Conservation (phyloP, 2,797 vertebrate genomes). For the Micromesistius poutassou region DNA sequence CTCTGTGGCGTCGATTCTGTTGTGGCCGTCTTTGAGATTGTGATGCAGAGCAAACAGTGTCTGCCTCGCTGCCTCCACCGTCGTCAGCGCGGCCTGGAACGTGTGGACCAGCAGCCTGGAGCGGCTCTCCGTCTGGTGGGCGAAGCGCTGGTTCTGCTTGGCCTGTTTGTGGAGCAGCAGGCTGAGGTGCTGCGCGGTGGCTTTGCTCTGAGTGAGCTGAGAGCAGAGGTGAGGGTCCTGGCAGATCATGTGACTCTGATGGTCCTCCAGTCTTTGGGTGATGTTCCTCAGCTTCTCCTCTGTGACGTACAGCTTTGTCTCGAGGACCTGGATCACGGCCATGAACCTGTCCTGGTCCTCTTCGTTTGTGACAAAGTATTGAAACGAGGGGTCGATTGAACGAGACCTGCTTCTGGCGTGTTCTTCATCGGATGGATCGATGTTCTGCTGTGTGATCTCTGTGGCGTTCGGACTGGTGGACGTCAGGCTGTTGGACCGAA, state of each 20-base stretch:
- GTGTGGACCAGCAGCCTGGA: constrained; percentile 71
- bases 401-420: constrained; percentile 38
- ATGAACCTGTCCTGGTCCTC: constrained; percentile 79
- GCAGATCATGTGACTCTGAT: constrained; percentile 74
- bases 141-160: constrained; percentile 69
- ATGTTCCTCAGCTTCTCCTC: constrained; percentile 89
- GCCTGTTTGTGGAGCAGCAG: constrained; percentile 80
- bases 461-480: constrained; percentile 59
- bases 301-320: constrained; percentile 86
- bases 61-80: constrained; percentile 76
- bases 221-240: constrained; percentile 81
- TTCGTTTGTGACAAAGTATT: constrained; percentile 44
- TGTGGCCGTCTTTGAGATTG: constrained; percentile 40
- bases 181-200: constrained; percentile 72
- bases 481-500: constrained; percentile 57
- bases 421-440: constrained; percentile 51
- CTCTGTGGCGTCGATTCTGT: constrained; percentile 35
- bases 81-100: constrained; percentile 74
- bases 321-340: constrained; percentile 84
- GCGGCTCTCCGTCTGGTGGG: constrained; percentile 66
- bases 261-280: constrained; percentile 81
- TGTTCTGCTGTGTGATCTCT: constrained; percentile 67
- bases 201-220: constrained; percentile 76
- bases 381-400: constrained; percentile 55
- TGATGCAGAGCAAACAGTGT: constrained; percentile 64